Evolutionary conservation across 2,888 invertebrate genomes (phyloP).

Genomic region (Bibio marci): DNA sequence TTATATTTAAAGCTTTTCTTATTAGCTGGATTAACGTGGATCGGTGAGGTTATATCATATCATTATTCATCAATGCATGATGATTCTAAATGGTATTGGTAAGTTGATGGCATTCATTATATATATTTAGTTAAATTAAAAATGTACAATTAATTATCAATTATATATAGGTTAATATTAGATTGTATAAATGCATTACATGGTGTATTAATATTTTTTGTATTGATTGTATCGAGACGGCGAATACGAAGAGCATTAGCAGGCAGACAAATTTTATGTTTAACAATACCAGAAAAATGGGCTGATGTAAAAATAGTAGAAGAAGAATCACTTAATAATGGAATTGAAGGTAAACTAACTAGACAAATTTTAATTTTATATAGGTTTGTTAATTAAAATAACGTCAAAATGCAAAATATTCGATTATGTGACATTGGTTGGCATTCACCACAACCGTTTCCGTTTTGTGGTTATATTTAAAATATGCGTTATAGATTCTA

Average conservation of each 20-base stretch:
- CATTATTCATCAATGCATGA: constrained; percentile 9
- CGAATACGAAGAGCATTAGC: constrained; percentile 35
- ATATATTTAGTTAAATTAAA: too few relatives aligned
- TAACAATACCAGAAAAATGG: constrained; percentile 26
- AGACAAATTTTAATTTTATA: too few relatives aligned
- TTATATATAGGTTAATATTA: constrained; percentile 33
- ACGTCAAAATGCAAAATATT: too few relatives aligned
- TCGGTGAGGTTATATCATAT: constrained; percentile 43
- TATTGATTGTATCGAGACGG: constrained; percentile 38
- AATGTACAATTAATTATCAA: neutral
- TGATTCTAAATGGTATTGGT: neutral
- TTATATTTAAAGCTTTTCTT: constrained; percentile 46
- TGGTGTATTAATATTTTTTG: constrained; percentile 40
- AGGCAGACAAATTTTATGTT: constrained; percentile 20
- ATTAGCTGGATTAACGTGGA: constrained; percentile 55
- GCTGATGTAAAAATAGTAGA: constrained; percentile 23
- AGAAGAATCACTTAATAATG: constrained; percentile 7
- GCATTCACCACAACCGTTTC: too few relatives aligned
- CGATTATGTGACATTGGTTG: too few relatives aligned
- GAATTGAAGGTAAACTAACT: too few relatives aligned
- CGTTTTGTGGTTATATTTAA: too few relatives aligned
- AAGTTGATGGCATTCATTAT: neutral
- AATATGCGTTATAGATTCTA: too few relatives aligned
- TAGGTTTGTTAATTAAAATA: too few relatives aligned
- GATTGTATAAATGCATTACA: constrained; percentile 42